Percentiles rank a stretch among this genome's conserved stretches.
Conservation (phyloP, 2,888 invertebrate genomes). For the Orthonychiurus folsomi region DNA sequence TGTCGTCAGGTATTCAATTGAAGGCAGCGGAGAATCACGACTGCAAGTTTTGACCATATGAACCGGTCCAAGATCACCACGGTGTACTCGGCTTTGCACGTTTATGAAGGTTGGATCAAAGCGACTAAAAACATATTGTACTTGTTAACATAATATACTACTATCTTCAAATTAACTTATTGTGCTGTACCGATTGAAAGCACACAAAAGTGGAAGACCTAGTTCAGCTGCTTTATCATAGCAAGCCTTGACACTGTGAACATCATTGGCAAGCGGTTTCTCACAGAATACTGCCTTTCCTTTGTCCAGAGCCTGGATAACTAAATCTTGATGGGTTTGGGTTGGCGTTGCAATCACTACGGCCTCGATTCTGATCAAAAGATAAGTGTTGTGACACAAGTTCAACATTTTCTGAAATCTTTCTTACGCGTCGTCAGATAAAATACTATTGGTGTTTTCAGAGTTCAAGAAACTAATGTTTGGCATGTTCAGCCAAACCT, state of each 20-base stretch:
- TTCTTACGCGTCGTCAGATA: constrained; percentile 52
- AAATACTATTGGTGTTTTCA: constrained; percentile 48
- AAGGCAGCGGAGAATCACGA: constrained; percentile 58
- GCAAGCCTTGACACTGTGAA: constrained; percentile 50
- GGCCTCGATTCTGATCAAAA: constrained; percentile 46
- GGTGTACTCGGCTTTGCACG: constrained; percentile 49
- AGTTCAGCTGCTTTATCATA: constrained; percentile 53
- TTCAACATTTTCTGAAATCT: constrained; percentile 34
- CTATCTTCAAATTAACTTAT: not conserved
- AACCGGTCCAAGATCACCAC: constrained; percentile 55
- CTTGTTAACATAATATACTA: not conserved
- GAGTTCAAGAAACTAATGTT: constrained; percentile 48
- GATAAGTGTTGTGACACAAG: not conserved
- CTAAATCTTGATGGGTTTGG: constrained; percentile 52
- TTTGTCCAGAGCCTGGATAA: constrained; percentile 49
- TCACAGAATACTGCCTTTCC: constrained; percentile 61
- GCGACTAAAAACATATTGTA: constrained; percentile 45
- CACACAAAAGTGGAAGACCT: constrained; percentile 53
- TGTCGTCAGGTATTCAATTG: constrained; percentile 52
- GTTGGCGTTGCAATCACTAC: constrained; percentile 55
- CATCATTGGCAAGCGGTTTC: constrained; percentile 57
- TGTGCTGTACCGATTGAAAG: constrained; percentile 56
- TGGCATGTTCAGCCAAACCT: constrained; percentile 49
- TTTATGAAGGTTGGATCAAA: constrained; percentile 56
- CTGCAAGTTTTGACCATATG: constrained; percentile 56